These are phyloP conservation scores for Phoebastria nigripes DNA, from an alignment of 2,797 vertebrate species.

Conservation along the genomic window DNA sequence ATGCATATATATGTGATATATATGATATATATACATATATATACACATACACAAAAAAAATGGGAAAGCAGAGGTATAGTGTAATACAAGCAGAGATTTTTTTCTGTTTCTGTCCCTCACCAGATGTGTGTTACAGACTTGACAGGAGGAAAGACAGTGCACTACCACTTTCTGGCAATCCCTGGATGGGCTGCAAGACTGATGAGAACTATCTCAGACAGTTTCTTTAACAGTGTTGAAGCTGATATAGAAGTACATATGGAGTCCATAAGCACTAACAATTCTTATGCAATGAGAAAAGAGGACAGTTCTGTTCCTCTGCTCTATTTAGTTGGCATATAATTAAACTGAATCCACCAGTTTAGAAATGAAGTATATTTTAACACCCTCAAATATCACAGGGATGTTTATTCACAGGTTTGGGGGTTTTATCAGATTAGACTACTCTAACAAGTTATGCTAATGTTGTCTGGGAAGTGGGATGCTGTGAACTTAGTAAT, in stretches of 20 bases:
- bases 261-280: neutral
- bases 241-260: neutral
- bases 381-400: neutral
- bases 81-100: neutral
- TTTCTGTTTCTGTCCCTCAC: neutral
- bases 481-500: neutral
- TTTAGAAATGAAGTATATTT: neutral
- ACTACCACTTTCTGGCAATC: neutral
- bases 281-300: neutral
- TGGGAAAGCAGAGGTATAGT: neutral
- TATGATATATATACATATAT: neutral
- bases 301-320: neutral
- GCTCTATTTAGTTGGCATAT: neutral
- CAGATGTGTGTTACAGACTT: neutral
- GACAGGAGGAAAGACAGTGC: neutral
- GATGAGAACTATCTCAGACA: neutral
- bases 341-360: neutral
- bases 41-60: neutral
- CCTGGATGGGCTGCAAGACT: neutral
- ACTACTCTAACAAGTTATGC: neutral
- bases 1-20: fast-evolving
- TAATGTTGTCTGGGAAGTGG: slow-evolving; percentile 8
- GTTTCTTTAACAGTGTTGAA: neutral
- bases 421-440: neutral
- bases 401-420: neutral